phyloP scores from a whole-genome alignment of 2,113 vertebrate species.

The Gambusia holbrooki region DNA sequence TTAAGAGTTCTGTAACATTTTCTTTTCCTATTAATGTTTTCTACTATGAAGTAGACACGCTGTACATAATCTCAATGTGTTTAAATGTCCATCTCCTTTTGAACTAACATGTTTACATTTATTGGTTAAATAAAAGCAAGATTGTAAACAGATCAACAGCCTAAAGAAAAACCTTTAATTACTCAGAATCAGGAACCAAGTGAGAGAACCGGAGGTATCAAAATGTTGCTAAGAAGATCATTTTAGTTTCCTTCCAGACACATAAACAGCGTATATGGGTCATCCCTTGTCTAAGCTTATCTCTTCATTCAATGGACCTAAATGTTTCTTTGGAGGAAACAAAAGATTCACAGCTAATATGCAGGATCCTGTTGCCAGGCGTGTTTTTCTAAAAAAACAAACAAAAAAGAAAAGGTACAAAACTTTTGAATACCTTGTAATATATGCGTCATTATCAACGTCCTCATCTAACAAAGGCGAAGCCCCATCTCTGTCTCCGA shows the following conservation, averaged over 20 bases:
- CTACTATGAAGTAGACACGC: neutral
- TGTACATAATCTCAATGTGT: neutral
- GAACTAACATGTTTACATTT: neutral
- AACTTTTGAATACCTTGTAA: neutral
- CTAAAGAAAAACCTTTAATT: neutral
- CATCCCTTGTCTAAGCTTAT: constrained; percentile 18
- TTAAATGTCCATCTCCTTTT: neutral
- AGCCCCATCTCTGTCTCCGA: constrained; percentile 35
- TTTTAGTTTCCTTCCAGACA: neutral
- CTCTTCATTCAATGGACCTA: neutral
- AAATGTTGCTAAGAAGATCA: neutral
- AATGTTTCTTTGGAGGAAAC: neutral
- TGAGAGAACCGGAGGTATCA: neutral
- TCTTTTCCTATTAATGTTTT: neutral
- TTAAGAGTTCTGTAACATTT: neutral
- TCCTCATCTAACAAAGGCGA: constrained; percentile 41
- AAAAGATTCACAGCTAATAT: neutral
- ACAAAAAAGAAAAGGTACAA: neutral
- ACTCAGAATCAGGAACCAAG: neutral
- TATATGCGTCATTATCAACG: neutral
- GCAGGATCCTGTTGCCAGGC: neutral
- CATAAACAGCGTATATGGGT: constrained; percentile 26
- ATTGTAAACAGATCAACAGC: neutral
- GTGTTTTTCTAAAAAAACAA: neutral
- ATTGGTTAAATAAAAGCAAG: neutral